Base-by-base conservation (phyloP, 2,797 vertebrate genomes). In the Adrianichthys oophorus region DNA sequence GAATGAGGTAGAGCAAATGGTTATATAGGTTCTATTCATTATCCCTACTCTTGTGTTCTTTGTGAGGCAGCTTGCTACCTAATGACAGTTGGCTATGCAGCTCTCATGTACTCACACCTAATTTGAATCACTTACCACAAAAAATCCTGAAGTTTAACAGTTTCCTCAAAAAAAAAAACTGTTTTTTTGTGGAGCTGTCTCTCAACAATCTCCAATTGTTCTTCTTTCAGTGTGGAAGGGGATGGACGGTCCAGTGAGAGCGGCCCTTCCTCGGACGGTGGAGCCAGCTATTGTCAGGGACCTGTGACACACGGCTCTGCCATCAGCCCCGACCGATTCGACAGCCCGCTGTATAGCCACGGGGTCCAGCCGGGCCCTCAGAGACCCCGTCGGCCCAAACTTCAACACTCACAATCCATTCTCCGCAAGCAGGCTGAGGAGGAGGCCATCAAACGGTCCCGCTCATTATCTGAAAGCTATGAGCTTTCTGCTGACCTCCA, bases 401-500 rank as follows among this genome's bases (percentile, higher is more conserved):
- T 98, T 26, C 97, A 98, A 85, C 97, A 97, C 83, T 98, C 96
- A 0, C 92, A 97, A 48, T 99, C 98, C 60, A 95, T 99, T 78
- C 92, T 98, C 62, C 93, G 98, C 56, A 98, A 98, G 80, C 97
- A 99, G 85, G 98, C 97, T 0, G 97, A 99, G 85, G 96, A 98
- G 62, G 98, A 98, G 67, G 97, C 97, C 76, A 98, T 98, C 87
- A 98, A 98, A 76, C 91, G 98, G 65, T 98, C 97, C 0, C 89
- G 95, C 66, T 99, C 97, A 0, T 94, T 98, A 60, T 98, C 98
- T 0, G 97, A 99, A 91, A 97, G 97, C 93, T 99, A 99, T 92
- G 98, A 99, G 91, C 95, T 99, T 88, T 99, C 97, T 52, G 94
- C 96, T 2, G 97, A 99, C 87, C 93, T 99, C 54, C 98, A 99